Conservation (phyloP, 2,888 invertebrate species). For the Pristionchus fissidentatus region DNA sequence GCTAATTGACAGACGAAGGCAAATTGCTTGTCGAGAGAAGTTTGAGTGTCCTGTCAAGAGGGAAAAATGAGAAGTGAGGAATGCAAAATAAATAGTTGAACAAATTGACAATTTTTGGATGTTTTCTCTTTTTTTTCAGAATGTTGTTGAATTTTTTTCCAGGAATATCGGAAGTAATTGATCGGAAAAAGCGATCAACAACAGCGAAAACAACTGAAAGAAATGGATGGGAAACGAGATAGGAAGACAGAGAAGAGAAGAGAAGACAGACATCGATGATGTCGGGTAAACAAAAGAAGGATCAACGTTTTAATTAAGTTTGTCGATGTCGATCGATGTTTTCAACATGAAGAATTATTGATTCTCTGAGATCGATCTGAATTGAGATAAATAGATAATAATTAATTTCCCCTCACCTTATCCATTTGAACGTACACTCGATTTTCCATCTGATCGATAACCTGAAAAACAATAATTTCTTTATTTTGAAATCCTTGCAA, state of each 20-base stretch:
- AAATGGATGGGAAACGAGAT: background rate
- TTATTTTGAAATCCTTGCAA: background rate
- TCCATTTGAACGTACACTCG: constrained; percentile 75
- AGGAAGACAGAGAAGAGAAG: too few relatives aligned
- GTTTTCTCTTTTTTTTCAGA: too few relatives aligned
- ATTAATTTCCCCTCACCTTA: constrained; percentile 56
- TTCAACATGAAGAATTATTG: background rate
- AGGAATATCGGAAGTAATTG: too few relatives aligned
- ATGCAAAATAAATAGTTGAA: too few relatives aligned
- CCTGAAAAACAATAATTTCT: constrained; percentile 60
- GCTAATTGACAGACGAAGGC: constrained; percentile 73
- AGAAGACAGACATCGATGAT: too few relatives aligned
- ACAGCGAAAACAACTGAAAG: too few relatives aligned
- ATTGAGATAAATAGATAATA: background rate
- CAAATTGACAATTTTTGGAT: too few relatives aligned
- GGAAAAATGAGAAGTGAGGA: background rate
- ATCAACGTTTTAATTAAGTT: too few relatives aligned
- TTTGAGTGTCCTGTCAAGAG: constrained; percentile 69
- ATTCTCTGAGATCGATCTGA: background rate
- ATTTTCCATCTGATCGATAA: constrained; percentile 73
- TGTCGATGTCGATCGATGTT: too few relatives aligned
- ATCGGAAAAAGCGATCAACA: too few relatives aligned
- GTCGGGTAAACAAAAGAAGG: too few relatives aligned
- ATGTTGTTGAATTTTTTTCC: too few relatives aligned
- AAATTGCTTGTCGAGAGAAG: constrained; percentile 71